phyloP scores from a whole-genome alignment of 2,797 vertebrate species.

The Tiaroga cobitis region DNA sequence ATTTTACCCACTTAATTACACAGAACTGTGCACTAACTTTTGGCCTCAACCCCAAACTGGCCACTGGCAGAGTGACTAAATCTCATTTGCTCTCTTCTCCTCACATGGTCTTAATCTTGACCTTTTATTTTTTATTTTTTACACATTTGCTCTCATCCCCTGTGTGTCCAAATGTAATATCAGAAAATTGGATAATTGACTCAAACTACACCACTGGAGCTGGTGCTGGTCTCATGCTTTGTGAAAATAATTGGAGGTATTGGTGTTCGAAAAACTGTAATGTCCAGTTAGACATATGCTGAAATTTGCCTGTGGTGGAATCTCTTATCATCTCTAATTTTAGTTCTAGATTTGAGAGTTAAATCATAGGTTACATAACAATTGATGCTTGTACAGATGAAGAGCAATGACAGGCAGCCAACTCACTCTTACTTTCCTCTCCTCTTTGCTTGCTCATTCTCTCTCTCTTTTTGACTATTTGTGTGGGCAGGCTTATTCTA shows the following conservation, averaged over 20 bases:
- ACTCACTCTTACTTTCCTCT: conserved; percentile 40
- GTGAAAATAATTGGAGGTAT: neutral
- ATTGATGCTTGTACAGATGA: conserved; percentile 52
- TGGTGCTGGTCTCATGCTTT: conserved; percentile 1
- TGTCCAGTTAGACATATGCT: conserved; percentile 8
- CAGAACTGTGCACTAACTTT: conserved; percentile 36
- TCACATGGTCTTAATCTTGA: neutral
- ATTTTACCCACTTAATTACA: conserved; percentile 54
- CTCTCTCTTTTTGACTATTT: conserved; percentile 43
- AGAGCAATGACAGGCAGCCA: conserved; percentile 55
- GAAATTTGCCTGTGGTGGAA: conserved; percentile 4
- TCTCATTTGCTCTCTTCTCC: neutral
- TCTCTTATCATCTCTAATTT: conserved; percentile 42
- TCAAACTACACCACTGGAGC: neutral
- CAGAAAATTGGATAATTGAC: conserved; percentile 35
- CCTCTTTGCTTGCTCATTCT: conserved; percentile 43
- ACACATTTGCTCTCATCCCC: neutral
- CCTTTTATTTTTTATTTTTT: neutral
- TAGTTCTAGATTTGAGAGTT: conserved; percentile 48
- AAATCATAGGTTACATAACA: conserved; percentile 59
- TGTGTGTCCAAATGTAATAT: conserved; percentile 27
- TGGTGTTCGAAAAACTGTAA: conserved; percentile 24
- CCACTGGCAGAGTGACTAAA: neutral
- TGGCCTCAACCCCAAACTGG: conserved; percentile 21
- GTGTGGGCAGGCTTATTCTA: conserved; percentile 37